Evolutionary conservation across 2,888 invertebrate genomes (phyloP).

Genomic region (Phasia obesa): DNA sequence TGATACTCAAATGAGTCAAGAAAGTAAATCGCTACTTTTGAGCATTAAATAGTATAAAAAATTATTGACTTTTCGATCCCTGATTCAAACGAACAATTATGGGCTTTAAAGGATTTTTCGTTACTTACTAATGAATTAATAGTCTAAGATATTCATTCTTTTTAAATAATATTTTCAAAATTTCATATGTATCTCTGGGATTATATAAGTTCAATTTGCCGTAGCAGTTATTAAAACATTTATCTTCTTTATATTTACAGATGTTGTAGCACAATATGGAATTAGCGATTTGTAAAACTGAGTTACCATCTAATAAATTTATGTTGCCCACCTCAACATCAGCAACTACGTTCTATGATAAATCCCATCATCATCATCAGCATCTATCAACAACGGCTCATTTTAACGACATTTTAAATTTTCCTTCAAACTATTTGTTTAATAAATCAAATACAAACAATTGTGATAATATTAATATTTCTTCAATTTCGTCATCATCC

Average conservation of each 20-base stretch:
- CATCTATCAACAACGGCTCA: conserved; percentile 70
- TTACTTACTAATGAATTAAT: too few relatives aligned
- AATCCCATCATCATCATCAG: conserved; percentile 65
- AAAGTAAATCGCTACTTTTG: too few relatives aligned
- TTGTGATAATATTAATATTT: conserved; percentile 62
- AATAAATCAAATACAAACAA: conserved; percentile 70
- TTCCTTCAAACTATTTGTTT: conserved; percentile 77
- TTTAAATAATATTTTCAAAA: too few relatives aligned
- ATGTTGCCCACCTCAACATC: conserved; percentile 78
- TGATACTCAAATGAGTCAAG: too few relatives aligned
- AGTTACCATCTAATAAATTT: conserved; percentile 79
- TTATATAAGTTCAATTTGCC: too few relatives aligned
- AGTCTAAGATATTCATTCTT: too few relatives aligned
- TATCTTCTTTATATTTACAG: conserved; percentile 60
- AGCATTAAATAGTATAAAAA: too few relatives aligned
- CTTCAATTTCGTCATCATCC: conserved; percentile 49
- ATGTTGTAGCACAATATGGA: conserved; percentile 79
- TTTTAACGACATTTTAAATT: conserved; percentile 77
- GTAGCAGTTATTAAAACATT: too few relatives aligned
- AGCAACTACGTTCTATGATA: conserved; percentile 75
- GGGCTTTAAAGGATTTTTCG: too few relatives aligned
- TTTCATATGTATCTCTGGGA: too few relatives aligned
- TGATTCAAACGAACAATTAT: too few relatives aligned
- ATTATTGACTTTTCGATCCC: too few relatives aligned
- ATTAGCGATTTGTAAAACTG: conserved; percentile 81